Conservation (phyloP, 2,113 vertebrate species). For the Megaleporinus macrocephalus region DNA sequence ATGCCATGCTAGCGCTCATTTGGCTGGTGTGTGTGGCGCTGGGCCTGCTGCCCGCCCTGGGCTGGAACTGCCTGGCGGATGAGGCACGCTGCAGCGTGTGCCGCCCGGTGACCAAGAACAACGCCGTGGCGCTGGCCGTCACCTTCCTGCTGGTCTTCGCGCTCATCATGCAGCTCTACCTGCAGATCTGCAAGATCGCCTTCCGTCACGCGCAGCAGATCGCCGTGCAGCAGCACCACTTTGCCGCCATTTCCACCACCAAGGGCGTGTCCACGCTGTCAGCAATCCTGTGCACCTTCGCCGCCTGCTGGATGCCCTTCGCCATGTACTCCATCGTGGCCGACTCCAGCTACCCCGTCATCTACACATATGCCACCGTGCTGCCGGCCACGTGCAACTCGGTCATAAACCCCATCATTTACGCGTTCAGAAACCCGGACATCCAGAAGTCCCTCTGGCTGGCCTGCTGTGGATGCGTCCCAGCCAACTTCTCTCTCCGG, state of each 20-base stretch:
- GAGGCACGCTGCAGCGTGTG: slow-evolving; percentile 85
- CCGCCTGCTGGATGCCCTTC: slow-evolving; percentile 89
- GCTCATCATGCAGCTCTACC: slow-evolving; percentile 92
- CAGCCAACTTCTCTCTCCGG: slow-evolving; percentile 81
- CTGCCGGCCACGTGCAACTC: slow-evolving; percentile 89
- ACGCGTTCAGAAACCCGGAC: slow-evolving; percentile 91
- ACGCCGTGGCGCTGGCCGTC: slow-evolving; percentile 86
- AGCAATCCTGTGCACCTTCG: slow-evolving; percentile 88
- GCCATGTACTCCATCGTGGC: slow-evolving; percentile 89
- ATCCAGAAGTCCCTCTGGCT: slow-evolving; percentile 92
- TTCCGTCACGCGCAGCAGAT: slow-evolving; percentile 93
- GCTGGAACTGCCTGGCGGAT: slow-evolving; percentile 89
- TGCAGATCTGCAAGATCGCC: slow-evolving; percentile 92
- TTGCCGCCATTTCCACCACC: slow-evolving; percentile 87
- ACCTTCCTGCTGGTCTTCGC: slow-evolving; percentile 89
- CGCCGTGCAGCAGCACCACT: slow-evolving; percentile 92
- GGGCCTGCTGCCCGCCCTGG: slow-evolving; percentile 84
- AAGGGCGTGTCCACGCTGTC: slow-evolving; percentile 92
- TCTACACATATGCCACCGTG: slow-evolving; percentile 88
- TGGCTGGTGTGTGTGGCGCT: slow-evolving; percentile 82
- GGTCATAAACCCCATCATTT: slow-evolving; percentile 90
- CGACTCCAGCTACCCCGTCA: slow-evolving; percentile 84
- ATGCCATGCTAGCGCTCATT: slow-evolving; percentile 81
- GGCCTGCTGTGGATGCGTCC: slow-evolving; percentile 88
- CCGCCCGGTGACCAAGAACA: slow-evolving; percentile 86